These are phyloP conservation scores for Diarsia rubi DNA, from an alignment of 2,888 invertebrate genomes.

Conservation along the genomic window DNA sequence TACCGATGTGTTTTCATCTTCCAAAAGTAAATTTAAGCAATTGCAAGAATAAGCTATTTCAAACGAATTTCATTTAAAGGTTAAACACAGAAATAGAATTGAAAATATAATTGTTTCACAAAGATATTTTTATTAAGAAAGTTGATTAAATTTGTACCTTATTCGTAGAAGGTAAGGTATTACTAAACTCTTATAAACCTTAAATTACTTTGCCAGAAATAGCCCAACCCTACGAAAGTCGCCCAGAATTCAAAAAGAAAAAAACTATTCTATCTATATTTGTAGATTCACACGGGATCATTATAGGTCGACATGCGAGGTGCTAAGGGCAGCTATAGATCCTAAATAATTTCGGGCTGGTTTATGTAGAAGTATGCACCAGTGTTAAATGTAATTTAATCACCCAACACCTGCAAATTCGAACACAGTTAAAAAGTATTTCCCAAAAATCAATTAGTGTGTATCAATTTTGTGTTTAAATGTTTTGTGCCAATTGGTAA, in stretches of 20 bases:
- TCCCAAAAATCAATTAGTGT: slow-evolving; percentile 67
- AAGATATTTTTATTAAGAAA: slow-evolving; percentile 22
- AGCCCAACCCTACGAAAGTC: slow-evolving; percentile 46
- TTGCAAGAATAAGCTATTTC: not conserved
- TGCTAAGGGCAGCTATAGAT: slow-evolving; percentile 80
- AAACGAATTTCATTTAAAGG: slow-evolving; percentile 2
- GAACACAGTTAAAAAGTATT: slow-evolving; percentile 67
- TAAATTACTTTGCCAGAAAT: slow-evolving; percentile 43
- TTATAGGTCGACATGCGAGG: slow-evolving; percentile 80
- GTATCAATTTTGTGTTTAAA: slow-evolving; percentile 77
- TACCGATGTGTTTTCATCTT: not conserved
- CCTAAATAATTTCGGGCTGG: slow-evolving; percentile 86
- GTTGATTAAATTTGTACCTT: slow-evolving; percentile 28
- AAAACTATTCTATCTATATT: slow-evolving; percentile 68
- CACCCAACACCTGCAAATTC: slow-evolving; percentile 73
- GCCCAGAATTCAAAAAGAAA: slow-evolving; percentile 52
- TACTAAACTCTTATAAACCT: slow-evolving; percentile 41
- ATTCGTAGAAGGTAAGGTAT: not conserved
- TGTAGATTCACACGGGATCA: slow-evolving; percentile 76
- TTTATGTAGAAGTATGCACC: slow-evolving; percentile 91
- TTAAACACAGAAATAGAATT: slow-evolving; percentile 4
- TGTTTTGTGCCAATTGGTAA: slow-evolving; percentile 80
- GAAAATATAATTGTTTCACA: slow-evolving; percentile 6
- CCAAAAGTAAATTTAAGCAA: slow-evolving; percentile 24
- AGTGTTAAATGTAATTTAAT: slow-evolving; percentile 76